phyloP scores from a whole-genome alignment of 2,113 vertebrate species.

The Passer montanus region DNA sequence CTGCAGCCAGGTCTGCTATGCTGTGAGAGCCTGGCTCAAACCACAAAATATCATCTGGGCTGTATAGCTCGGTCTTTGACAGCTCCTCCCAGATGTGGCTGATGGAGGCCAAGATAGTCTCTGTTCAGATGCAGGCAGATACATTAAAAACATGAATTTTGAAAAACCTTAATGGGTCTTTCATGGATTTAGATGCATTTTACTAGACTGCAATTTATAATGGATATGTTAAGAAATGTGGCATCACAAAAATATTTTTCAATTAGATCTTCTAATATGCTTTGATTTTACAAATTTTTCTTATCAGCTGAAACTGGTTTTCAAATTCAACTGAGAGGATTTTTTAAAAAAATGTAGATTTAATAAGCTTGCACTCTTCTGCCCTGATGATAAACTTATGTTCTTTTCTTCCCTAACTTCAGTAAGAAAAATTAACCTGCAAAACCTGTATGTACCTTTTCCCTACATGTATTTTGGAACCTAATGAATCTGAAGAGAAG shows the following conservation, averaged over 20 bases:
- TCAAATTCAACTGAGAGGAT: neutral
- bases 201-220: neutral
- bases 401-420: neutral
- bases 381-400: neutral
- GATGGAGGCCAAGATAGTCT: neutral
- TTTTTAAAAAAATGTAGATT: neutral
- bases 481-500: neutral
- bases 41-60: neutral
- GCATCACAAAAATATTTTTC: neutral
- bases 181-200: neutral
- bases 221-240: neutral
- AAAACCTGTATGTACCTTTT: neutral
- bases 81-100: neutral
- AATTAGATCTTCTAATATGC: neutral
- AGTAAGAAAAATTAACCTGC: neutral
- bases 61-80: neutral
- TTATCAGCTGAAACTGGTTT: neutral
- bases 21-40: neutral
- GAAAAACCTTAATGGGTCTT: neutral
- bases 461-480: neutral
- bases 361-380: neutral
- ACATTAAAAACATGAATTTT: neutral
- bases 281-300: neutral
- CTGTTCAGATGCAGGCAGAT: neutral
- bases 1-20: conserved; percentile 1